Evolutionary conservation across 1,140 invertebrate species (phyloP), one percentile per base, ranked within the genome.

Genomic region (Sminthurinus signatus): DNA sequence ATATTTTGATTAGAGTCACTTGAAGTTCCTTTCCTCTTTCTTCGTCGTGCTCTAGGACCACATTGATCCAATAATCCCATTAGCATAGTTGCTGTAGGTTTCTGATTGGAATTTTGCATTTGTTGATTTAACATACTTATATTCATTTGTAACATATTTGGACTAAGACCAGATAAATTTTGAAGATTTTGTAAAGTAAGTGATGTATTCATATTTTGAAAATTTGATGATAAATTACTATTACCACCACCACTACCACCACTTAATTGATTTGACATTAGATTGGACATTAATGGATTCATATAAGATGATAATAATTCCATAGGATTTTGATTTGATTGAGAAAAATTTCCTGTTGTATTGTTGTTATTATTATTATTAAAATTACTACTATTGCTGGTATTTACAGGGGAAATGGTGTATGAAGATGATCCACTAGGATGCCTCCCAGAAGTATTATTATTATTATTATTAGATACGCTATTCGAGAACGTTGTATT

Each of bases 1-100:
- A 23, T 17, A 19, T 8, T 4, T 2, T 28, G 39, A 28, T 15
- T 27, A 28, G 32, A 42, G 21, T 51, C 50, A 19, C 60, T 52
- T 58, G 31, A 56, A 14, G 52, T 64, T 2, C 44, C 60, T 56
- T 66, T 69, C 15, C 68, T 28, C 28, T 69, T 66, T 39, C 60
- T 29, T 25, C 60, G 44, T 25, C 64, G 46, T 10, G 42, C 55
- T n/a, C 54, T 21, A 25, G 62, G 63, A 29, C 64, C 63, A 0
- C 60, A 60, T 56, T 65, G 64, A 32, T 69, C 68, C 19, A 69
- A n/a, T 5, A 69, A 28, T 1, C 59, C 59, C 43, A 67, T 51
- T 31, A 67, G 32, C 48, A 67, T 56, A 2, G 60, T 29, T 4
- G 60, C 25, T n/a, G 29, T 36, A 0, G 28, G 4, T 27, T n/a